These are phyloP conservation scores for Chiloscyllium punctatum DNA, from an alignment of 2,797 vertebrate species.

Conservation along the genomic window DNA sequence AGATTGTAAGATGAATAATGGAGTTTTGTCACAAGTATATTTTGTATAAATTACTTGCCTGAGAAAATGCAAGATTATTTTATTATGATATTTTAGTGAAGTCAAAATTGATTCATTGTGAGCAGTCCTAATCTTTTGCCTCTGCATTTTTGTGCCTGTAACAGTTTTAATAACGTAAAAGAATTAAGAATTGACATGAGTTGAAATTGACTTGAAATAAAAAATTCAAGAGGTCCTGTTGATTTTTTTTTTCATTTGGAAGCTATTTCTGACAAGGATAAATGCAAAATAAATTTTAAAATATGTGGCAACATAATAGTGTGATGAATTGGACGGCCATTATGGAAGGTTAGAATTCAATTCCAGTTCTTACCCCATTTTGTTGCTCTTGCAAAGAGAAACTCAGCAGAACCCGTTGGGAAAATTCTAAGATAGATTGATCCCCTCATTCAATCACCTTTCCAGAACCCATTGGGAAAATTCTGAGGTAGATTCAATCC, in stretches of 20 bases:
- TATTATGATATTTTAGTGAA: neutral
- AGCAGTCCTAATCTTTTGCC: neutral
- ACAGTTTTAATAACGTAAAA: neutral
- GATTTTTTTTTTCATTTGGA: neutral
- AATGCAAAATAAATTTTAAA: neutral
- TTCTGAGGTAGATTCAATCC: too few species aligned
- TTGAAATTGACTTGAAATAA: neutral
- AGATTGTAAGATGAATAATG: neutral
- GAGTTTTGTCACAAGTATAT: neutral
- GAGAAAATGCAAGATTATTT: neutral
- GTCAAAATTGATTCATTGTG: neutral
- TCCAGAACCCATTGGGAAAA: neutral
- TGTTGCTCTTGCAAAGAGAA: neutral
- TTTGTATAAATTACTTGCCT: neutral
- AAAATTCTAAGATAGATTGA: neutral
- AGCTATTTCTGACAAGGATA: neutral
- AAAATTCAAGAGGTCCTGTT: neutral
- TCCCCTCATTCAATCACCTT: too few species aligned
- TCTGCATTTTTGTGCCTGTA: neutral
- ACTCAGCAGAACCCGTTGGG: neutral
- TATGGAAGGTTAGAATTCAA: neutral
- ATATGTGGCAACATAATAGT: too few species aligned
- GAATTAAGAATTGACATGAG: neutral
- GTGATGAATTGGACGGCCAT: neutral
- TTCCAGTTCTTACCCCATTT: neutral